Conservation (phyloP, 2,888 invertebrate species). For the Agrotis ipsilon region DNA sequence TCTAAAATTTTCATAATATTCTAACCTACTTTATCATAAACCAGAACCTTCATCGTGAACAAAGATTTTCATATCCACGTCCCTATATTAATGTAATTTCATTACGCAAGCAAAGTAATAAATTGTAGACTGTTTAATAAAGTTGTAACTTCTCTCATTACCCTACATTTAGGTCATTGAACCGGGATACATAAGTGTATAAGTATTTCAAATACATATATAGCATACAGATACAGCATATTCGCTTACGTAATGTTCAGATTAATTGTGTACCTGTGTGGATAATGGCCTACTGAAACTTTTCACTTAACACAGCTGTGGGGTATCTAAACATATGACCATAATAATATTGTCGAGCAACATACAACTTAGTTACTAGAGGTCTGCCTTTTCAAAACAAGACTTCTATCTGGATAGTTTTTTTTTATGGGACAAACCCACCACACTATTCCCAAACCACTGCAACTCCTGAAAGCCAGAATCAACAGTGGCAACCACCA, state of each 20-base stretch:
- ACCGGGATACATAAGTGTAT: not conserved
- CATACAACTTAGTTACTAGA: not conserved
- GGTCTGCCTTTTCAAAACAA: not conserved
- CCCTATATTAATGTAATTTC: constrained; percentile 15
- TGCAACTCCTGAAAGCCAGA: no score
- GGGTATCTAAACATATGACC: not conserved
- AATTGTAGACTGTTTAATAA: constrained; percentile 28
- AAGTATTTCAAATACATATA: constrained; percentile 4
- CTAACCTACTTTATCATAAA: constrained; percentile 11
- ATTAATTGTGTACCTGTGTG: not conserved
- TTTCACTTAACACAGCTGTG: no score
- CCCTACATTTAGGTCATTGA: constrained; percentile 18
- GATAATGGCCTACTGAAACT: no score
- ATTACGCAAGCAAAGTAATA: constrained; percentile 37
- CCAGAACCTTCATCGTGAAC: constrained; percentile 7
- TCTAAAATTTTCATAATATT: not conserved
- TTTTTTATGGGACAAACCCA: no score
- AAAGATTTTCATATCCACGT: constrained; percentile 21
- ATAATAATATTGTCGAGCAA: no score
- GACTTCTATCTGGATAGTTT: no score
- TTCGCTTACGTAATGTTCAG: constrained; percentile 3
- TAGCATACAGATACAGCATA: constrained; percentile 6
- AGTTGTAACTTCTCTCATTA: constrained; percentile 34
- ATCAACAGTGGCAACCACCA: no score
- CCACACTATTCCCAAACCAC: no score